A percentile compares a stretch with the other conserved stretches of the same genome.
These are phyloP conservation scores for Mixornis gularis DNA, from an alignment of 2,113 vertebrate species.

Conservation along the genomic window DNA sequence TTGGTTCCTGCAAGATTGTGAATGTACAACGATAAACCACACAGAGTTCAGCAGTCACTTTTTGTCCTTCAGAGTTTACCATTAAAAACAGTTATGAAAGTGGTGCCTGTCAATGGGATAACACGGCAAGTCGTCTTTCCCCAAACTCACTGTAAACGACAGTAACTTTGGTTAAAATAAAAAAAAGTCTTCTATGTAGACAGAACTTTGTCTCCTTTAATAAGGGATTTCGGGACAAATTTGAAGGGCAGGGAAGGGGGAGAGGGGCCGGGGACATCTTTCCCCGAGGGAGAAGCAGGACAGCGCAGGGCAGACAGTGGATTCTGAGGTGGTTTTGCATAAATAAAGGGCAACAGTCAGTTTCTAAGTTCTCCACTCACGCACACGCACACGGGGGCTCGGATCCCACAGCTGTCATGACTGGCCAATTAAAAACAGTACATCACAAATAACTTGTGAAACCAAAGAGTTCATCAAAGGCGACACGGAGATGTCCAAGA, in stretches of 20 bases:
- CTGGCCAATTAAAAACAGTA: slow-evolving; percentile 99
- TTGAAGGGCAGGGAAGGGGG: slow-evolving; percentile 54
- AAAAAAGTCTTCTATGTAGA: slow-evolving; percentile 86
- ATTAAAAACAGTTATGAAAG: slow-evolving; percentile 83
- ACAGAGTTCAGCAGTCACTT: slow-evolving; percentile 87
- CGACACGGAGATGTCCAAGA: slow-evolving; percentile 98
- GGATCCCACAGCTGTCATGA: slow-evolving; percentile 99
- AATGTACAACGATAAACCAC: slow-evolving; percentile 91
- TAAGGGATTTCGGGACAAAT: slow-evolving; percentile 77
- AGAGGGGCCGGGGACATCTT: slow-evolving; percentile 67
- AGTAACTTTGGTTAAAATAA: slow-evolving; percentile 99
- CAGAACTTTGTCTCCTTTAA: slow-evolving; percentile 87
- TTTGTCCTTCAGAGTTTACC: slow-evolving; percentile 78
- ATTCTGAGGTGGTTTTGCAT: slow-evolving; percentile 99
- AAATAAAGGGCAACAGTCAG: slow-evolving; percentile 97
- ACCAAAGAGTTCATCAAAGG: slow-evolving; percentile 98
- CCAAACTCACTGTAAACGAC: slow-evolving; percentile 99
- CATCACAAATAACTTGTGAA: slow-evolving; percentile 99
- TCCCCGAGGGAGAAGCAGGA: slow-evolving; percentile 84
- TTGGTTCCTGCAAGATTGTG: slow-evolving; percentile 84
- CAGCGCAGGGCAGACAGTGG: slow-evolving; percentile 88
- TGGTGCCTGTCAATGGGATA: slow-evolving; percentile 77
- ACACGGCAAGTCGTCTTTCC: slow-evolving; percentile 85
- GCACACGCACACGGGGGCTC: slow-evolving; percentile 82
- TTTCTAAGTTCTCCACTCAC: slow-evolving; percentile 92